phyloP scores from a whole-genome alignment of 2,797 vertebrate species.

The Chanos chanos region DNA sequence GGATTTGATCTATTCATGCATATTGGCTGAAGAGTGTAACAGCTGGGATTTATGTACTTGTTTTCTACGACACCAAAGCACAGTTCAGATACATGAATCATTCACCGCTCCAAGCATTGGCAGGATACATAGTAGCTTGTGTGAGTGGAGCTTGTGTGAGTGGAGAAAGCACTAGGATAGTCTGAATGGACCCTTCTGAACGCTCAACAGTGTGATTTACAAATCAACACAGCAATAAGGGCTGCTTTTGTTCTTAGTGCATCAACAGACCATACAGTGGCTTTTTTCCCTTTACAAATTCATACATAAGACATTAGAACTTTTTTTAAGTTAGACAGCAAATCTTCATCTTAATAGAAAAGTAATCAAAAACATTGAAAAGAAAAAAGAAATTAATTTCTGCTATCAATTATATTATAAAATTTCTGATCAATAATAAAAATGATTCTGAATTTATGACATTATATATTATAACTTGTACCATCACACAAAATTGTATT shows the following conservation, averaged over 20 bases:
- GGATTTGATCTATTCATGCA: not conserved
- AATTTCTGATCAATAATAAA: not conserved
- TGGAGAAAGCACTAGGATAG: slow-evolving; percentile 5
- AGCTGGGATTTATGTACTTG: slow-evolving; percentile 2
- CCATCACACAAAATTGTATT: not conserved
- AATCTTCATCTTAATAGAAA: too few species aligned
- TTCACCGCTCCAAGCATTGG: not conserved
- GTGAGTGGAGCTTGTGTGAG: slow-evolving; percentile 5
- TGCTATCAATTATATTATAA: too few species aligned
- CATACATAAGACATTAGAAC: too few species aligned
- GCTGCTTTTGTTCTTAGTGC: too few species aligned
- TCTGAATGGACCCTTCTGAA: not conserved
- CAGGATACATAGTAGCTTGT: slow-evolving; percentile 1
- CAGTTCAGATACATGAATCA: slow-evolving; percentile 1
- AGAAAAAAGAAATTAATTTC: too few species aligned
- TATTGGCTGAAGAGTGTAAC: not conserved
- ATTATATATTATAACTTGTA: not conserved
- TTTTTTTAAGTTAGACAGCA: too few species aligned
- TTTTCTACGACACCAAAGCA: not conserved
- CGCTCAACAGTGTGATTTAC: not conserved
- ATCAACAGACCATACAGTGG: too few species aligned
- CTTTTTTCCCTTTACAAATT: too few species aligned
- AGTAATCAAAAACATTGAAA: too few species aligned
- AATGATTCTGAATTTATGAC: not conserved
- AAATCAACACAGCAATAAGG: too few species aligned